Conservation (phyloP, 2,888 invertebrate species). For the Dysmachus trigonus region DNA sequence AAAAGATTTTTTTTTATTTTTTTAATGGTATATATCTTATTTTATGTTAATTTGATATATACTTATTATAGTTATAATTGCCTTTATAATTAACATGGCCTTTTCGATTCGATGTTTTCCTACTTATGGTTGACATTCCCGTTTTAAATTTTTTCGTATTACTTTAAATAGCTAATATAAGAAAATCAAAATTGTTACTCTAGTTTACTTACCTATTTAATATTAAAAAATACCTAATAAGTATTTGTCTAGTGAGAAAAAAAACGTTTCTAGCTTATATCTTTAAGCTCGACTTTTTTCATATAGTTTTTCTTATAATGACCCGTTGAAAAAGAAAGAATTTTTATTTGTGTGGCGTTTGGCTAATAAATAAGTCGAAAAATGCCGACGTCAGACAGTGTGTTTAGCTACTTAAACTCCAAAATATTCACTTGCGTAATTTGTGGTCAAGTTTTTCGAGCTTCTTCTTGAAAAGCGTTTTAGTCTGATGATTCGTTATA, state of each 20-base stretch:
- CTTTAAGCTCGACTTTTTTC: background rate
- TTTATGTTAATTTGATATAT: background rate
- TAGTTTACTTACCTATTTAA: no score
- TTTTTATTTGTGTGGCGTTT: background rate
- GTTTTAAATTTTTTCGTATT: background rate
- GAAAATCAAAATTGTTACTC: background rate
- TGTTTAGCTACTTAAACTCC: background rate
- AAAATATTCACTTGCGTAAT: background rate
- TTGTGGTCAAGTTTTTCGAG: background rate
- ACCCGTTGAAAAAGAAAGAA: background rate
- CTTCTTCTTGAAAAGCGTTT: background rate
- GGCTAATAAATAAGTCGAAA: background rate
- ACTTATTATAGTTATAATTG: background rate
- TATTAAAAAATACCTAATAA: no score
- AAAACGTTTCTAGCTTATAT: background rate
- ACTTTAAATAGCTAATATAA: background rate
- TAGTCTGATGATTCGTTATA: background rate
- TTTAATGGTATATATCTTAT: no score
- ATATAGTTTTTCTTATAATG: no score
- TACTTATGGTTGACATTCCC: background rate
- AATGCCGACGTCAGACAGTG: background rate
- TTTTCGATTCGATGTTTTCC: background rate
- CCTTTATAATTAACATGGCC: background rate
- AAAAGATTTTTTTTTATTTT: background rate
- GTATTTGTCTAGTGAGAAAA: no score